Conservation (phyloP, 1,140 invertebrate species). For the Brachionus sp. region DNA sequence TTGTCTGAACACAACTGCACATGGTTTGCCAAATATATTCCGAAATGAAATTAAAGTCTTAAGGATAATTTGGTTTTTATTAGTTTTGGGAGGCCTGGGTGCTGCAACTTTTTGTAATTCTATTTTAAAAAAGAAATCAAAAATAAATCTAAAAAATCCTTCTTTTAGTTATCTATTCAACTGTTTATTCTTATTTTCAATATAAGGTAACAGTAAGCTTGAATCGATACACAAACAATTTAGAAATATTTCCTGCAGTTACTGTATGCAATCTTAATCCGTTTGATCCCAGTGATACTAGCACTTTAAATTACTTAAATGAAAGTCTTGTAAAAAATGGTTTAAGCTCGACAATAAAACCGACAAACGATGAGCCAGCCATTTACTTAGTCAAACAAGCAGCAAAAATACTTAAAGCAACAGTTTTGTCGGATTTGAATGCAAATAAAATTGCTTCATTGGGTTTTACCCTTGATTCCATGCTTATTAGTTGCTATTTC, state of each 20-base stretch:
- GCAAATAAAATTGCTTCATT: neutral
- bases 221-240: neutral
- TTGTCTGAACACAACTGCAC: constrained; percentile 17
- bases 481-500: constrained; percentile 42
- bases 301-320: neutral
- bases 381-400: neutral
- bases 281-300: constrained; percentile 38
- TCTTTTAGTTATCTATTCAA: neutral
- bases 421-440: neutral
- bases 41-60: neutral
- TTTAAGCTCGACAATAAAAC: neutral
- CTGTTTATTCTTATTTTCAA: neutral
- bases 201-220: neutral
- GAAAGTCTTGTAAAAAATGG: neutral
- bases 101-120: neutral
- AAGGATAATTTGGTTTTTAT: neutral
- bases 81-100: neutral
- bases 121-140: neutral
- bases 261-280: constrained; percentile 60
- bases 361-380: neutral
- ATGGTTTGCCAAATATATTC: constrained; percentile 37
- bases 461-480: neutral
- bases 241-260: constrained; percentile 55
- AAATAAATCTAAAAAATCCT: neutral
- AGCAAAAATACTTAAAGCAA: neutral